Evolutionary conservation across 2,888 invertebrate genomes (phyloP).

Genomic region (Drosophila yooni): DNA sequence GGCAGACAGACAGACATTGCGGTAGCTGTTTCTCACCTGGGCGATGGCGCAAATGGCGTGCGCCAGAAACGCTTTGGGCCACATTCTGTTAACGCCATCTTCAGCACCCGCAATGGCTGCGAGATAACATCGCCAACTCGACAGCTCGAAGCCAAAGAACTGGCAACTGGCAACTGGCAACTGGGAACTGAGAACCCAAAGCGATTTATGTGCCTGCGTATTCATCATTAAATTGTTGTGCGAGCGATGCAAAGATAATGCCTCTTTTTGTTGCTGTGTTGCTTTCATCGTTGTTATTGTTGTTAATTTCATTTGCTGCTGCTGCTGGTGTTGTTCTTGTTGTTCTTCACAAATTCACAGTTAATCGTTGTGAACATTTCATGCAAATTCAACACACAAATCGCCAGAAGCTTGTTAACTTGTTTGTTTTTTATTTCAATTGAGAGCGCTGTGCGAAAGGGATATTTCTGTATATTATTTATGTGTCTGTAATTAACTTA

Average conservation of each 20-base stretch:
- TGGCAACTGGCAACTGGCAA: background rate
- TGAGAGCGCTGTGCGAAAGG: background rate
- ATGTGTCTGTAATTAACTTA: background rate
- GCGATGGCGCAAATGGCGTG: conserved; percentile 54
- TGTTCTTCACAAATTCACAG: conserved; percentile 70
- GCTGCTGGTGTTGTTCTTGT: conserved; percentile 34
- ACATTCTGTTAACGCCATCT: conserved; percentile 64
- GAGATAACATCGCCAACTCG: conserved; percentile 48
- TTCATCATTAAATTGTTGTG: conserved; percentile 74
- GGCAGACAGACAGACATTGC: background rate
- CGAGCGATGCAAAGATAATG: conserved; percentile 61
- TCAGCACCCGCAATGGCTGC: background rate
- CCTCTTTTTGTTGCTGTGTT: conserved; percentile 9
- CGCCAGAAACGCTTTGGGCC: conserved; percentile 68
- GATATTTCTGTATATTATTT: background rate
- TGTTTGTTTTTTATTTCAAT: conserved; percentile 49
- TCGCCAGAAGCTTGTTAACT: conserved; percentile 10
- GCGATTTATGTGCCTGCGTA: conserved; percentile 72
- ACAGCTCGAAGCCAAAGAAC: conserved; percentile 12
- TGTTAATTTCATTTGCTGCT: conserved; percentile 28
- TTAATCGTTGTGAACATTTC: conserved; percentile 56
- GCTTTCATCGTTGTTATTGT: conserved; percentile 27
- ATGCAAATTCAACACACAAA: background rate
- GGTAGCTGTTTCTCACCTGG: conserved; percentile 43
- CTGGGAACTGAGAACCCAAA: conserved; percentile 49